phyloP scores from a whole-genome alignment of 2,888 invertebrate genomes.

The Villa cingulata region DNA sequence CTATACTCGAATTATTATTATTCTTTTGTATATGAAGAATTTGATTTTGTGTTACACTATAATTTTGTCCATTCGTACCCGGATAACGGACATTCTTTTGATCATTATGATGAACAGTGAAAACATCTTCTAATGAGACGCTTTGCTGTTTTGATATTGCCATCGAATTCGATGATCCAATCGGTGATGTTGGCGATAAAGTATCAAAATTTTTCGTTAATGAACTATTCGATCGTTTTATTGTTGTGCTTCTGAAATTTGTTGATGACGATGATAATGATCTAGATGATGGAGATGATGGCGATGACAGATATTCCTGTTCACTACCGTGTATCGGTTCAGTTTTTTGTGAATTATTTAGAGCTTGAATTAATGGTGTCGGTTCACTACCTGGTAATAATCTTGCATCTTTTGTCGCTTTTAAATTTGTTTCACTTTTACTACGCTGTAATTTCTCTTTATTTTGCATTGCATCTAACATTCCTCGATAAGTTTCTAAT shows the following conservation, averaged over 20 bases:
- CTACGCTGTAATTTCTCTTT: constrained; percentile 83
- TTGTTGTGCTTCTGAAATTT: constrained; percentile 10
- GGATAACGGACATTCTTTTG: constrained; percentile 68
- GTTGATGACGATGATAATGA: constrained; percentile 17
- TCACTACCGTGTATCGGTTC: neutral
- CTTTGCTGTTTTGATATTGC: constrained; percentile 32
- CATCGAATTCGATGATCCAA: constrained; percentile 22
- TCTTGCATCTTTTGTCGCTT: constrained; percentile 49
- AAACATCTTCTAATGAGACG: constrained; percentile 34
- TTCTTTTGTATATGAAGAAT: constrained; percentile 66
- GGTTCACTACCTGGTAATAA: constrained; percentile 44
- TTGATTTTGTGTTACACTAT: constrained; percentile 84
- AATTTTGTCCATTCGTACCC: constrained; percentile 70
- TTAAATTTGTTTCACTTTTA: constrained; percentile 83
- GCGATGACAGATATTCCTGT: neutral
- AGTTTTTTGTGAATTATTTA: constrained; percentile 33
- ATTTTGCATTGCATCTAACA: constrained; percentile 91
- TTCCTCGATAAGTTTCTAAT: constrained; percentile 90
- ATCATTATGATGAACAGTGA: constrained; percentile 36
- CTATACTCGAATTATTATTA: constrained; percentile 37
- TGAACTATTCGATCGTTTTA: constrained; percentile 32
- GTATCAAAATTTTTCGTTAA: constrained; percentile 28
- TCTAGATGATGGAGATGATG: constrained; percentile 1
- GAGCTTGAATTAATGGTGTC: constrained; percentile 46
- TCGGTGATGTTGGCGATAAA: constrained; percentile 10